These are phyloP conservation scores for Cherax quadricarinatus DNA, from an alignment of 1,140 invertebrate species.

Conservation along the genomic window DNA sequence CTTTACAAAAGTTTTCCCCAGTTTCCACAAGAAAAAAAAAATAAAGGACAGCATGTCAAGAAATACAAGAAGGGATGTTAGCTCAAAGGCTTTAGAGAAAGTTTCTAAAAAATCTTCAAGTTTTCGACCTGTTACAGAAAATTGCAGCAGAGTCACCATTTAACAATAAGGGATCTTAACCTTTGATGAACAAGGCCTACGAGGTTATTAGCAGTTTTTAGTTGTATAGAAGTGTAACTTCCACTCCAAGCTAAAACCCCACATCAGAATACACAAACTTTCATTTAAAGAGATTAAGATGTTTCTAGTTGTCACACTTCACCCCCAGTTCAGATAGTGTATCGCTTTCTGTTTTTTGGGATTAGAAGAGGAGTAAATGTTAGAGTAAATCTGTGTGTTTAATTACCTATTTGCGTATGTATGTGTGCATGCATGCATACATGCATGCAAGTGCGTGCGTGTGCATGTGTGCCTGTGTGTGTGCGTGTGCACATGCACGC, in stretches of 20 bases:
- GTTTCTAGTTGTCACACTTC: background rate
- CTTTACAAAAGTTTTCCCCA: background rate
- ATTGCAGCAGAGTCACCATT: background rate
- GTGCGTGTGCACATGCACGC: no score
- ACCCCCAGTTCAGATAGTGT: background rate
- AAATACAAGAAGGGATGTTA: background rate
- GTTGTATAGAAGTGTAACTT: background rate
- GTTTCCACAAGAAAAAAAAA: background rate
- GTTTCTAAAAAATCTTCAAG: background rate
- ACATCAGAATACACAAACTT: background rate
- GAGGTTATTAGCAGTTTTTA: background rate
- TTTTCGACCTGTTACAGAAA: background rate
- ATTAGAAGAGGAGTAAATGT: background rate
- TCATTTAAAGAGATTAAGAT: background rate
- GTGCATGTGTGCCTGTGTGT: no score
- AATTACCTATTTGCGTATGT: no score
- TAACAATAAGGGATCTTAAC: background rate
- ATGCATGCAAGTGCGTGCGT: background rate
- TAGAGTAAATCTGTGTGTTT: background rate
- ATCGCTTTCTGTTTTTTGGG: background rate
- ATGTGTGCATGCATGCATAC: slow-evolving; percentile 1
- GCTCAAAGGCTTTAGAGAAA: background rate
- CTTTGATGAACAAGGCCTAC: background rate
- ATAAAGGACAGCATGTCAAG: slow-evolving; percentile 1
- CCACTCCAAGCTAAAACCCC: background rate